Evolutionary conservation across 2,797 vertebrate genomes (phyloP).

Genomic region (Poeciliopsis gracilis): DNA sequence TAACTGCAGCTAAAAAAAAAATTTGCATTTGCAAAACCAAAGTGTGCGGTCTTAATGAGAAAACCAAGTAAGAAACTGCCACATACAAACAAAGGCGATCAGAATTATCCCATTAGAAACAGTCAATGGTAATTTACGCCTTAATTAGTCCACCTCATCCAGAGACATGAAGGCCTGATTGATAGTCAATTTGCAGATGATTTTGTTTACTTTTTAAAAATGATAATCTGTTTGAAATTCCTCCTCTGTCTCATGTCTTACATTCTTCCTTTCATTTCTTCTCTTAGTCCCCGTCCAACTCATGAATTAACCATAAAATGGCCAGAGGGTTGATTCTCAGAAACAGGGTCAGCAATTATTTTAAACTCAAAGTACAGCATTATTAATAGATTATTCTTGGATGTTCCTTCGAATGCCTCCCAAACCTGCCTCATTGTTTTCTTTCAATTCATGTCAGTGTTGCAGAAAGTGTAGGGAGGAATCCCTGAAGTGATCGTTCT

Average conservation of each 20-base stretch:
- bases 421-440: not conserved
- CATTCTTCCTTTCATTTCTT: conserved; percentile 53
- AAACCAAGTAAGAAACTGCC: conserved; percentile 63
- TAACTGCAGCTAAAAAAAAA: conserved; percentile 43
- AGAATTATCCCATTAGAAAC: conserved; percentile 79
- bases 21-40: conserved; percentile 54
- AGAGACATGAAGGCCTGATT: conserved; percentile 69
- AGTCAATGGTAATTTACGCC: conserved; percentile 76
- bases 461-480: conserved; percentile 9
- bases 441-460: conserved; percentile 5
- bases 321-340: conserved; percentile 63
- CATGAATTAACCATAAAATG: conserved; percentile 76
- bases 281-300: conserved; percentile 34
- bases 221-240: conserved; percentile 67
- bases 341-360: conserved; percentile 71
- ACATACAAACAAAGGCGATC: conserved; percentile 68
- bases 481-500: conserved; percentile 23
- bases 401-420: not conserved
- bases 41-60: conserved; percentile 62
- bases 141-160: conserved; percentile 72
- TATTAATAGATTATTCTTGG: not conserved
- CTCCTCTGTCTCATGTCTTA: conserved; percentile 47
- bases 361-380: conserved; percentile 54
- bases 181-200: conserved; percentile 74
- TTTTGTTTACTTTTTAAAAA: conserved; percentile 71